Conservation (phyloP, 2,888 invertebrate species). For the Dione vanillae region DNA sequence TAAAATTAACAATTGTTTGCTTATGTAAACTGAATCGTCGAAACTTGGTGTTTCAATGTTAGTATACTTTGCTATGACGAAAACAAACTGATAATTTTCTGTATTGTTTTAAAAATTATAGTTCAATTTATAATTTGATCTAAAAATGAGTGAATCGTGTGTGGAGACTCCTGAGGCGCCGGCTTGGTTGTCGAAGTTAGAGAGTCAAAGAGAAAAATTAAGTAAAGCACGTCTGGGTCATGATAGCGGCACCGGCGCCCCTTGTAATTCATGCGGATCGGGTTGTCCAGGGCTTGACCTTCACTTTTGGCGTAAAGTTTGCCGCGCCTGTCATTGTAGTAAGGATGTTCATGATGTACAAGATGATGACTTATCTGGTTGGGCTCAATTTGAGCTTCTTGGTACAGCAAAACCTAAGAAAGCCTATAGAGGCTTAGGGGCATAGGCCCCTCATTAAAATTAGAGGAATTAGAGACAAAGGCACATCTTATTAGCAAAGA, state of each 20-base stretch:
- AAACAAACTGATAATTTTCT: conserved; percentile 13
- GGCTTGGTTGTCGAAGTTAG: conserved; percentile 88
- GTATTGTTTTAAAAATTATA: not conserved
- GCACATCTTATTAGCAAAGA: too few species aligned
- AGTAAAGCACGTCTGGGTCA: conserved; percentile 90
- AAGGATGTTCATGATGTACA: conserved; percentile 94
- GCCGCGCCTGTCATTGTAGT: conserved; percentile 93
- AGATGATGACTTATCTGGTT: conserved; percentile 90
- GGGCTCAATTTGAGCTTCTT: conserved; percentile 90
- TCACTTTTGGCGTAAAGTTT: conserved; percentile 94
- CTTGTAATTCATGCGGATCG: conserved; percentile 89
- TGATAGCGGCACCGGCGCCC: conserved; percentile 94
- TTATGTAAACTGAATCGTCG: not conserved
- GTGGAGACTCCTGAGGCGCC: conserved; percentile 88
- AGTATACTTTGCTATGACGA: conserved; percentile 36
- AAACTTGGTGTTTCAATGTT: not conserved
- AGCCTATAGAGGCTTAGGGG: conserved; percentile 86
- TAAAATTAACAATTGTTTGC: not conserved
- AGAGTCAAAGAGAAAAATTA: conserved; percentile 87
- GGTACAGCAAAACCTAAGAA: conserved; percentile 87
- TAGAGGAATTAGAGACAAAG: conserved; percentile 83
- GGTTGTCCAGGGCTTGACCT: conserved; percentile 89
- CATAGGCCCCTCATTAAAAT: conserved; percentile 78
- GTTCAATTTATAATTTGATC: conserved; percentile 39
- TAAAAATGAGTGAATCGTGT: conserved; percentile 79